Conservation (phyloP, 2,888 invertebrate species). For the Sarcophaga subvicina region DNA sequence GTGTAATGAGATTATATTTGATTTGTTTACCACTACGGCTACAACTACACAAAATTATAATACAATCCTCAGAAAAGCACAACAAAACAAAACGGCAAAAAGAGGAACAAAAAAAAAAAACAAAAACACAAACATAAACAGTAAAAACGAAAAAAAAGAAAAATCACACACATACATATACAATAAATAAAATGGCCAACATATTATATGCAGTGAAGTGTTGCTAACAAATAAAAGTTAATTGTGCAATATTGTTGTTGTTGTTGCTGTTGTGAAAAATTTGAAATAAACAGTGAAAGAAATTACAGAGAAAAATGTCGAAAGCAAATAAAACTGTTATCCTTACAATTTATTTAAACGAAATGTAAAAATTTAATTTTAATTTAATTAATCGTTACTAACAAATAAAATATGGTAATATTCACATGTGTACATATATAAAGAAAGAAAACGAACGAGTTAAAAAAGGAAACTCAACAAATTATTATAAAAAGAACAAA, state of each 20-base stretch:
- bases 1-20: conserved; percentile 22
- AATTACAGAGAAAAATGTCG: neutral
- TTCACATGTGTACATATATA: neutral
- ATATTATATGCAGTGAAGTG: conserved; percentile 44
- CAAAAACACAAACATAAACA: conserved; percentile 56
- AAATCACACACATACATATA: conserved; percentile 7
- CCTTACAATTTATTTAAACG: too few relatives aligned
- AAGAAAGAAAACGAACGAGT: too few relatives aligned
- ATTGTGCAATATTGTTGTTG: conserved; percentile 51
- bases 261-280: neutral
- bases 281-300: neutral
- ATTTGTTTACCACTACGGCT: conserved; percentile 49
- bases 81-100: conserved; percentile 26
- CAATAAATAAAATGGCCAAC: conserved; percentile 59
- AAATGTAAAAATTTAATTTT: neutral
- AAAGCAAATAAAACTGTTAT: too few relatives aligned
- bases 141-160: neutral
- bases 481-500: neutral
- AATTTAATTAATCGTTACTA: neutral
- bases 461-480: neutral
- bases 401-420: neutral
- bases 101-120: conserved; percentile 10
- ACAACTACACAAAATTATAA: neutral
- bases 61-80: conserved; percentile 22
- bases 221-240: conserved; percentile 60